Base-by-base conservation (phyloP, 1,140 invertebrate genomes). In the Vanessa atalanta region DNA sequence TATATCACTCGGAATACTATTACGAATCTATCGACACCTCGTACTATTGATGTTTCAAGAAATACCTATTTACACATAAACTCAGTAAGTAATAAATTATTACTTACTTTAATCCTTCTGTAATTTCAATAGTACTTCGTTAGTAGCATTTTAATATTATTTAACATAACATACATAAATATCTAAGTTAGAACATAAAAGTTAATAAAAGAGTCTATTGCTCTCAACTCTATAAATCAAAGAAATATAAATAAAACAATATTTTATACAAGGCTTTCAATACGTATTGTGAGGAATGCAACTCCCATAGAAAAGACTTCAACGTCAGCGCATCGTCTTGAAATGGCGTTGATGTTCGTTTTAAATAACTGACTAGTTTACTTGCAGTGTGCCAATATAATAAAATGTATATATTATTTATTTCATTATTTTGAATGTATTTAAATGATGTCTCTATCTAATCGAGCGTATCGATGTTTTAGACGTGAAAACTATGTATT, bases 271-370 rank as follows among this genome's bases (percentile, higher is more conserved):
- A n/a, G 51, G 16, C 53, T 23, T 57, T 57, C 53, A 57, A 61
- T 61, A 37, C 31, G 9, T 13, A 6, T 26, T n/a, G 55, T 15
- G 23, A 61, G 65, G 12, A 16, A 72, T 67, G 37, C 60, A 50
- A 37, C 47, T 20, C 43, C 63, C 65, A 75, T 76, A 76, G 37
- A 71, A 76, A 76, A 76, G 69, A 76, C 64, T 71, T 76, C 74
- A 76, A 76, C 74, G 74, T 43, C 16, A 50, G 15, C 67, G 16
- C 55, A 13, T 15, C 73, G n/a, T 20, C 23, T 37, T 61, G 57
- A 61, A 50, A n/a, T 57, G 53, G 20, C 53, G 15, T 57, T 23
- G 53, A 57, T n/a, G 20, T 57, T 57, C 20, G 12, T 57, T 57
- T 20, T 11, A 57, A 20, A 23, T 57, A 53, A 53, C 50, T 11